Percentiles rank a stretch among this genome's conserved stretches.
Evolutionary conservation across 2,113 vertebrate species (phyloP).

Genomic region (Cisticola juncidis): DNA sequence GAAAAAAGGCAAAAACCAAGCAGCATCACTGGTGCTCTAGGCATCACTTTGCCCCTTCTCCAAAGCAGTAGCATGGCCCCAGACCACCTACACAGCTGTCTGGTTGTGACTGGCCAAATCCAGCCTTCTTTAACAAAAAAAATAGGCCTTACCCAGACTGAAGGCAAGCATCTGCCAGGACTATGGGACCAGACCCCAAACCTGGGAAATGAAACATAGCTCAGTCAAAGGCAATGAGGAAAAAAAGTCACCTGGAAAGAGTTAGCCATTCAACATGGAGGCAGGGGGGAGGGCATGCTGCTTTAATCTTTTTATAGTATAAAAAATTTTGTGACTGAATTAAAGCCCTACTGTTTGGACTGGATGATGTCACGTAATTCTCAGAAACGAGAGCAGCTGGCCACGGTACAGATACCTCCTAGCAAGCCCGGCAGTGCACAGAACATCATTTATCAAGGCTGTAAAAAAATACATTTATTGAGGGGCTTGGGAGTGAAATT

Average conservation of each 20-base stretch:
- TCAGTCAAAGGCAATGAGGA: neutral
- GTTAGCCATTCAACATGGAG: neutral
- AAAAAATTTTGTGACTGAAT: conserved; percentile 13
- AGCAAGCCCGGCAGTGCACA: neutral
- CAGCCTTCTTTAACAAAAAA: neutral
- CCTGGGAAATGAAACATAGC: neutral
- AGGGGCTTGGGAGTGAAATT: neutral
- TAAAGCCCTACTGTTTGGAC: conserved; percentile 36
- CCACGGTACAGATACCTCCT: neutral
- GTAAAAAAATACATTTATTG: conserved; percentile 45
- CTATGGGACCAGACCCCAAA: neutral
- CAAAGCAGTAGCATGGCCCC: neutral
- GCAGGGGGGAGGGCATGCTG: neutral
- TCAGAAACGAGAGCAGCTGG: conserved; percentile 43
- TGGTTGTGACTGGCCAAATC: neutral
- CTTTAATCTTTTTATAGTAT: conserved; percentile 46
- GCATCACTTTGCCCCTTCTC: neutral
- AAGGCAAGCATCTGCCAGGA: neutral
- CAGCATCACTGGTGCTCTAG: neutral
- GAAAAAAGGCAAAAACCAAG: neutral
- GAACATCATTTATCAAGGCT: conserved; percentile 24
- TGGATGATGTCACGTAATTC: conserved; percentile 32
- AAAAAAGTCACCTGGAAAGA: conserved; percentile 27
- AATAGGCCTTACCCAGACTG: neutral
- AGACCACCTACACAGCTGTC: neutral